phyloP scores from a whole-genome alignment of 1,140 invertebrate species.

The Hirudo medicinalis region DNA sequence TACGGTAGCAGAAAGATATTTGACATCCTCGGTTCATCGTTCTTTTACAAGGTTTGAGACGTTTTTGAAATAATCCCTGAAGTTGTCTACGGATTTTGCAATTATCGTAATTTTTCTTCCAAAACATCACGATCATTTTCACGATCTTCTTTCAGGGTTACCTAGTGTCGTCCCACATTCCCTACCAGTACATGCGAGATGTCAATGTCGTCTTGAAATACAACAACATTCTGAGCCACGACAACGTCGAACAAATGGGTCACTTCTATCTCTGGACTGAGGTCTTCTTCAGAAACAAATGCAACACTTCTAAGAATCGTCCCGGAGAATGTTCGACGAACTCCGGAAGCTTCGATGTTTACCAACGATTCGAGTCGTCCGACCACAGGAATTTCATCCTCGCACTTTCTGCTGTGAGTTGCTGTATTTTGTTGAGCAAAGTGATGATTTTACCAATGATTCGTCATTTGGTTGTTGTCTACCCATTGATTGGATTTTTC shows the following conservation, averaged over 20 bases:
- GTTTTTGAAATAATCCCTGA: too few relatives aligned
- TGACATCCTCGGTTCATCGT: neutral
- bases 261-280: neutral
- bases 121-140: neutral
- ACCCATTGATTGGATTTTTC: too few relatives aligned
- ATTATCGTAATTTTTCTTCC: neutral
- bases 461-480: too few relatives aligned
- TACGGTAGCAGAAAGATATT: neutral
- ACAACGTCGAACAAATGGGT: neutral
- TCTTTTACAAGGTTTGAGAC: neutral
- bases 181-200: neutral
- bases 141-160: neutral
- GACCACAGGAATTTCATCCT: neutral
- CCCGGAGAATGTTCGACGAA: too few relatives aligned
- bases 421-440: neutral
- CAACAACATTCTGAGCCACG: neutral
- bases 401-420: conserved; percentile 3
- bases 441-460: too few relatives aligned
- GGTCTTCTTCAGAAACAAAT: neutral
- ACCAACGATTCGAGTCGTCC: too few relatives aligned
- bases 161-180: neutral
- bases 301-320: neutral
- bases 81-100: neutral
- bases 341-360: too few relatives aligned
- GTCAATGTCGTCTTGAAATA: neutral